Percentiles rank a stretch among this genome's conserved stretches.
Conservation (phyloP, 2,113 vertebrate genomes). For the Ammodytes marinus region DNA sequence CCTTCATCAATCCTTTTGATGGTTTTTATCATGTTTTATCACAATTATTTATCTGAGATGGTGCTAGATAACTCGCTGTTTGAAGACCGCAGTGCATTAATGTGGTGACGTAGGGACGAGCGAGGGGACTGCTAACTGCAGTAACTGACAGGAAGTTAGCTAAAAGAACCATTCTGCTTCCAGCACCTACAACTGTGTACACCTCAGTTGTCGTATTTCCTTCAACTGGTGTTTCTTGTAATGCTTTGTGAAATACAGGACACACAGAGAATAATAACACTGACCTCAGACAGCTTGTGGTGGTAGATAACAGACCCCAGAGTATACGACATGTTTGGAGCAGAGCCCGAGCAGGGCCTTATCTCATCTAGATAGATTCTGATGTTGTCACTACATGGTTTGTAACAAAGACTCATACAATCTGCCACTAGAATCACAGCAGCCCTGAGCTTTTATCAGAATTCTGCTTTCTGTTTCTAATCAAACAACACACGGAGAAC, state of each 20-base stretch:
- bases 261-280: neutral
- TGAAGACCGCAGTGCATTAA: too few relatives aligned
- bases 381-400: slow-evolving; percentile 58
- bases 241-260: neutral
- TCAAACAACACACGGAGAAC: slow-evolving; percentile 10
- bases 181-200: neutral
- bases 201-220: neutral
- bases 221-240: neutral
- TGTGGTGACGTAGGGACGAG: too few relatives aligned
- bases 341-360: slow-evolving; percentile 24
- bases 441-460: slow-evolving; percentile 23
- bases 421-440: slow-evolving; percentile 32
- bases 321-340: slow-evolving; percentile 5
- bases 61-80: too few relatives aligned
- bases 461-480: slow-evolving; percentile 50
- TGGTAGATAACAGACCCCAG: slow-evolving; percentile 19
- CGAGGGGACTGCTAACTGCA: too few relatives aligned
- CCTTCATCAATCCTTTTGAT: too few relatives aligned
- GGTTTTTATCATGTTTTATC: too few relatives aligned
- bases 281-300: neutral
- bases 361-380: slow-evolving; percentile 34
- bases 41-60: too few relatives aligned
- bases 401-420: slow-evolving; percentile 46
- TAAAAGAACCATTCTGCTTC: too few relatives aligned
- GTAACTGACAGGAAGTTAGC: too few relatives aligned